Base-by-base conservation (phyloP, 2,113 vertebrate species). In the Scortum barcoo region DNA sequence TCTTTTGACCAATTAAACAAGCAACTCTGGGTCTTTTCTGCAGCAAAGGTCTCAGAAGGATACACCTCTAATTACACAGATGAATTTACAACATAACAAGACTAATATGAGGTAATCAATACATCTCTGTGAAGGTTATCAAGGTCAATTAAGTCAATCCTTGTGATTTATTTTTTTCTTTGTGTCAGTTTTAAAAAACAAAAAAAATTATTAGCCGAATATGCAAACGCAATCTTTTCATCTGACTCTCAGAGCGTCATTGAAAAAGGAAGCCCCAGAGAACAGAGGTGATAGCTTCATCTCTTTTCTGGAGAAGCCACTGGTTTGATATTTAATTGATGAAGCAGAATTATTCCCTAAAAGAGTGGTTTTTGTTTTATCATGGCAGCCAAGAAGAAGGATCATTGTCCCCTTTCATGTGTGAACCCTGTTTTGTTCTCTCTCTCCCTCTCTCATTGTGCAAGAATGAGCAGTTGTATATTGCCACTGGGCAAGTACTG, bases 381-480 rank as follows among this genome's bases (percentile, higher is more conserved):
- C 82, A 58, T 82, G 78, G 72, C 86, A 88, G 88, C 87, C 81
- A 74, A 93, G 91, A 86, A 89, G 78, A 85, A 90, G 84, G 80
- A 92, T 89, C 84, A 78, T 91, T 93, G 92, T 92, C 90, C 90
- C 87, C 89, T 90, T 93, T 92, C 87, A 92, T 93, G 85, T 93
- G 82, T 95, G 89, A 92, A 93, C 89, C 85, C 89, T 91, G 87
- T 94, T 91, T 94, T 94, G 96, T 93, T 96, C 93, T 97, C 87
- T 96, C 72, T 89, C 89, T 84, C 90, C 68, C 82, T 61, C 80
- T 92, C 85, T 91, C 81, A 86, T 94, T 95, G 95, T 93, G 84
- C 95, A 97, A 99, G 97, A 99, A 95, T 94, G 95, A 97, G 95
- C 95, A 95, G 91, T 95, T 97, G 93, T 97, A 95, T 96, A 96